Evolutionary conservation across 2,888 invertebrate genomes (phyloP).

Genomic region (Lepidocyrtinus sp.): DNA sequence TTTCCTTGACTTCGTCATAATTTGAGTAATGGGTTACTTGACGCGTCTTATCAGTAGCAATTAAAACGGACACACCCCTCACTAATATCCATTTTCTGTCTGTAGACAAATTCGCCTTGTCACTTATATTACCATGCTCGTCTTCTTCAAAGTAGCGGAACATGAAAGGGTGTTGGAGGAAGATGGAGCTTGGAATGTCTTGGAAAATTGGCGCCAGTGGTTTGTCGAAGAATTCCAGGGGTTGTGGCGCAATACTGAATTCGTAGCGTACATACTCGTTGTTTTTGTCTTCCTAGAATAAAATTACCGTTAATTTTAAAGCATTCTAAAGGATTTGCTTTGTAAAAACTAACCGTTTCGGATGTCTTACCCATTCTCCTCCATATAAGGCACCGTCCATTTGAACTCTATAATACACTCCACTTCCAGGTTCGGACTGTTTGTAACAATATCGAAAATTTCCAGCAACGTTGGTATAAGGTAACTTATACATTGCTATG

Average conservation of each 20-base stretch:
- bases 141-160: slow-evolving; percentile 56
- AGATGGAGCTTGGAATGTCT: slow-evolving; percentile 30
- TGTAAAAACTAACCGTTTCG: no score
- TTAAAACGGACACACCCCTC: slow-evolving; percentile 35
- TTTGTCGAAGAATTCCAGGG: slow-evolving; percentile 36
- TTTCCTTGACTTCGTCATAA: slow-evolving; percentile 30
- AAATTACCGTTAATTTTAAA: no score
- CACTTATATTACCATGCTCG: slow-evolving; percentile 12
- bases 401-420: slow-evolving; percentile 29
- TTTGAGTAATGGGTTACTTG: slow-evolving; percentile 15
- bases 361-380: slow-evolving; percentile 30
- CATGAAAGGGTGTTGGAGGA: slow-evolving; percentile 53
- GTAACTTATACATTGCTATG: slow-evolving; percentile 52
- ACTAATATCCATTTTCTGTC: slow-evolving; percentile 51
- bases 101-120: slow-evolving; percentile 22
- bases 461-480: slow-evolving; percentile 46
- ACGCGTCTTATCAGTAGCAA: slow-evolving; percentile 28
- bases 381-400: slow-evolving; percentile 50
- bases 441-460: slow-evolving; percentile 49
- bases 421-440: slow-evolving; percentile 15
- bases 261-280: slow-evolving; percentile 33
- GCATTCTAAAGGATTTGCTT: no score
- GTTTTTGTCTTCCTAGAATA: slow-evolving; percentile 28
- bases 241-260: slow-evolving; percentile 37
- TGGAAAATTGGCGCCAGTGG: slow-evolving; percentile 29